Conservation (phyloP, 1,140 invertebrate genomes). For the Drosophila lacertosa region DNA sequence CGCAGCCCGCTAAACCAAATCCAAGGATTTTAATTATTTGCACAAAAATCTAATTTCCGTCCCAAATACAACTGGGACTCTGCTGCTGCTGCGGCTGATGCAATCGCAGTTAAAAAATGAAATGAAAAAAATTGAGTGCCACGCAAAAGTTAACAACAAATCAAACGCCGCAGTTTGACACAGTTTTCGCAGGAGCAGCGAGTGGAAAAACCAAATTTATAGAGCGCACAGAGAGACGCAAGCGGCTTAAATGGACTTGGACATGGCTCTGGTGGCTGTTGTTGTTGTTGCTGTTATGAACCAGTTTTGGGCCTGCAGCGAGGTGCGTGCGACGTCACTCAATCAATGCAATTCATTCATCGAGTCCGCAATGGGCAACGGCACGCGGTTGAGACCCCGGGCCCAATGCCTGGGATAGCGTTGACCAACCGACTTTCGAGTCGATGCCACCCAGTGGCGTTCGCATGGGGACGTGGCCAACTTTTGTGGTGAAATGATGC, state of each 20-base stretch:
- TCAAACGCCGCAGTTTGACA: conserved; percentile 61
- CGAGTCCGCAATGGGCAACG: conserved; percentile 62
- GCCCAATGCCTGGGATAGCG: not conserved
- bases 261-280: conserved; percentile 1
- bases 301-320: conserved; percentile 34
- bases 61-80: conserved; percentile 22
- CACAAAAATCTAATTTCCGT: conserved; percentile 74
- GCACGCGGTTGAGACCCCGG: conserved; percentile 34
- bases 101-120: conserved; percentile 31
- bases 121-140: conserved; percentile 45
- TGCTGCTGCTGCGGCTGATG: conserved; percentile 29
- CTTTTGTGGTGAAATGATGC: conserved; percentile 23
- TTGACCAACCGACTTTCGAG: conserved; percentile 54
- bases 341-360: conserved; percentile 82
- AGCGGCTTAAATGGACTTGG: conserved; percentile 32
- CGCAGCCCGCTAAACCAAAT: conserved; percentile 10
- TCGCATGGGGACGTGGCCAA: conserved; percentile 5
- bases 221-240: conserved; percentile 42
- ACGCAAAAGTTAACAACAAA: conserved; percentile 72
- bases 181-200: conserved; percentile 42
- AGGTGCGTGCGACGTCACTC: conserved; percentile 66
- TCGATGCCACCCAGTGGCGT: not conserved
- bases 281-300: conserved; percentile 13
- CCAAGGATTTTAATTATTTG: conserved; percentile 76
- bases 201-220: conserved; percentile 62